Evolutionary conservation across 2,113 vertebrate species (phyloP), one percentile per base, ranked within the genome.

Genomic region (Anolis carolinensis): DNA sequence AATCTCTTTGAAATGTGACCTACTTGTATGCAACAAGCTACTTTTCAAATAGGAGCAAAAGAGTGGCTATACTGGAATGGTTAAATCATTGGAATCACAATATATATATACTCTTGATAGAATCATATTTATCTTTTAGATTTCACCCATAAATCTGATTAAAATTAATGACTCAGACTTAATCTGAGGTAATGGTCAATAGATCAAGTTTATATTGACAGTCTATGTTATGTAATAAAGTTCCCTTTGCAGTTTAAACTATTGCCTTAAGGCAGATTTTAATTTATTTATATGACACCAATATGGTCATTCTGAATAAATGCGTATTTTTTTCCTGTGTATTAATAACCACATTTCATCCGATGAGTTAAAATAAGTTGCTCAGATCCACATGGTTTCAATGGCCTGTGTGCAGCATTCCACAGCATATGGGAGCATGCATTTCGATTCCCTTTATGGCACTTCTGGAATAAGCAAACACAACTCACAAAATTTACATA

Each of bases 401-500:
- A 34, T n/a, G 70, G 23, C 16, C n/a, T 79, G 30, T 27, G 11
- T 62, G 27, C 7, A 50, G 27, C 18, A 83, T 39, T 20, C 25
- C 10, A n/a, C 39, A 67, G 23, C 39, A 65, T 52, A 75, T 81
- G 52, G 36, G 63, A 84, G 32, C 48, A 68, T 55, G 27, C 34
- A 74, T 50, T 80, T 79, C 34, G 68, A 30, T 84, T 83, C 68
- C 59, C 74, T 88, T 68, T 80, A 80, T 75, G 71, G 25, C 77
- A 80, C 68, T 84, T 32, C 76, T 59, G 70, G 70, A 71, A 87
- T 65, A 77, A 86, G 87, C 87, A 92, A 93, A 50, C 36, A 87
- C 89, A 68, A n/a, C 86, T 89, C 68, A 82, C 74, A 86, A 86
- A 79, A 92, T 86, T 84, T 86, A 44, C 78, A 76, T 81, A 79